Conservation (phyloP, 1,140 invertebrate species). For the Araneus ventricosus region DNA sequence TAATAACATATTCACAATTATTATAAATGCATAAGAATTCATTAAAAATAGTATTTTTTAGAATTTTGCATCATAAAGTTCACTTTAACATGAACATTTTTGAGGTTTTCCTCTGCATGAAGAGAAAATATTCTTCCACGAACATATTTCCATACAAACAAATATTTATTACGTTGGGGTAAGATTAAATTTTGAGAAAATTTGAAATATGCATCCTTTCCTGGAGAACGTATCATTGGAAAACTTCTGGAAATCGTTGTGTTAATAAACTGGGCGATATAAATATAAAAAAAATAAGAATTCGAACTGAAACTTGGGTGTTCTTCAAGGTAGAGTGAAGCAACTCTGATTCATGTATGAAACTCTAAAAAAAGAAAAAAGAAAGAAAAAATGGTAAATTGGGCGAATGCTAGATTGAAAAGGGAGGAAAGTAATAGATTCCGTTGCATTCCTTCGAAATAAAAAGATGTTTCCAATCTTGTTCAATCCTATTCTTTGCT, state of each 20-base stretch:
- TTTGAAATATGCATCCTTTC: no score
- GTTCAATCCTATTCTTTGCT: conserved; percentile 30
- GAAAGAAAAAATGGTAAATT: conserved; percentile 27
- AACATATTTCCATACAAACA: not conserved
- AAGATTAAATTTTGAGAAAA: no score
- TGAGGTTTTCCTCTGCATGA: no score
- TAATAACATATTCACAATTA: no score
- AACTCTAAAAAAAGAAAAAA: not conserved
- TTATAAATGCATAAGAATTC: no score
- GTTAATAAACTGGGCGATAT: not conserved
- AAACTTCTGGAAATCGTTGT: not conserved
- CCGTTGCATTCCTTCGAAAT: not conserved
- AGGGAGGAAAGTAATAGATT: conserved; percentile 29
- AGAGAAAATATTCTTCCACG: not conserved
- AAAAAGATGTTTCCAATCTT: conserved; percentile 24
- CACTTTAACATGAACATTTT: no score
- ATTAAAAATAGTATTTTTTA: no score
- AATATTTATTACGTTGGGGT: no score
- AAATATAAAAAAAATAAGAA: not conserved
- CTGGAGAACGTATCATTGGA: no score
- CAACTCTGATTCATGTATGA: conserved; percentile 18
- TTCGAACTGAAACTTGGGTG: not conserved
- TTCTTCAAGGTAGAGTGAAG: not conserved
- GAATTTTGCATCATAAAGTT: no score
- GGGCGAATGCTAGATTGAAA: not conserved